Evolutionary conservation across 2,113 vertebrate genomes (phyloP).

Genomic region (Stomatorhinus ivindoensis): DNA sequence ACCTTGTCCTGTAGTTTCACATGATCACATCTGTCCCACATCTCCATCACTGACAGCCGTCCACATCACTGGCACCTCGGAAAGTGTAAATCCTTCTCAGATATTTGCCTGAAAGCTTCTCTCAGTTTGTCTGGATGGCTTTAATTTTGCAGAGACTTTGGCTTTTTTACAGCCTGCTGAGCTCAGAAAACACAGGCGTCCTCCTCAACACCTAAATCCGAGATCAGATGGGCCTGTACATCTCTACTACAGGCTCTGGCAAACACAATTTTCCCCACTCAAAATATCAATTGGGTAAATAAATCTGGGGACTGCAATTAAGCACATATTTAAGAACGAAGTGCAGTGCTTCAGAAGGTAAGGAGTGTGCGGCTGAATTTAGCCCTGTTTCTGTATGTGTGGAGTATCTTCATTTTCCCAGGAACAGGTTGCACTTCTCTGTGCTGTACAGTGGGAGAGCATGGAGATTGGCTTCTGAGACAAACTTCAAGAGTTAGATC

Average conservation of each 20-base stretch:
- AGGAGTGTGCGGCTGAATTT: neutral
- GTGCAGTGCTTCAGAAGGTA: neutral
- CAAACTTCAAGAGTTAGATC: neutral
- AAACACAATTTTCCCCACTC: no score
- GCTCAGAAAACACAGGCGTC: neutral
- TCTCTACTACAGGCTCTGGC: neutral
- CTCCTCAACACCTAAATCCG: neutral
- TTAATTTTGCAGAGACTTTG: slow-evolving; percentile 37
- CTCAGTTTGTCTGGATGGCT: slow-evolving; percentile 33
- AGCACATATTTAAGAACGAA: neutral
- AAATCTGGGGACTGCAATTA: neutral
- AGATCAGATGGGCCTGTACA: neutral
- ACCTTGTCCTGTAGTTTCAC: neutral
- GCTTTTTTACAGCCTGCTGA: slow-evolving; percentile 24
- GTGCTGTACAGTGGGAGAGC: neutral
- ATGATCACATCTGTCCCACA: neutral
- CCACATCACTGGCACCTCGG: neutral
- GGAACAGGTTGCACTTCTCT: neutral
- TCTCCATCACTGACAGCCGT: neutral
- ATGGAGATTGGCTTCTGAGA: neutral
- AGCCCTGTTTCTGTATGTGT: neutral
- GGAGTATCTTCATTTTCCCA: neutral
- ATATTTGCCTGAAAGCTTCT: slow-evolving; percentile 17
- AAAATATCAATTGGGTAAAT: neutral
- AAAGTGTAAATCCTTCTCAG: slow-evolving; percentile 12